These are phyloP conservation scores for Platycercus adscitus DNA, from an alignment of 2,113 vertebrate species.

Conservation along the genomic window DNA sequence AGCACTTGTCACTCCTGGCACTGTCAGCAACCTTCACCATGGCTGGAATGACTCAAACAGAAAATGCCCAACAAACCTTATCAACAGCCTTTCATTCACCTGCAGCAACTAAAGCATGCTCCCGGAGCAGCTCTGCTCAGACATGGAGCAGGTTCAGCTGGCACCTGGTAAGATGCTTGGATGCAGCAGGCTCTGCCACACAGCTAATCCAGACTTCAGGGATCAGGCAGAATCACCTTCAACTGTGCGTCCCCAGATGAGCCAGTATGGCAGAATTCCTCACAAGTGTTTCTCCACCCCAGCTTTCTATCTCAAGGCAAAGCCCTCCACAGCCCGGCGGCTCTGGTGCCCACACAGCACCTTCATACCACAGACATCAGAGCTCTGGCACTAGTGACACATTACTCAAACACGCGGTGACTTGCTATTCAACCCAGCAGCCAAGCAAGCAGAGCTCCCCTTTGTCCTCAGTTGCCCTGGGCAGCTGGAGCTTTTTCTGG, in stretches of 20 bases:
- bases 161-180: not conserved
- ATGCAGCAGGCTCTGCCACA: not conserved
- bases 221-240: not conserved
- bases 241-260: fast-evolving
- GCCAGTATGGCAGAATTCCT: not conserved
- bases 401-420: not conserved
- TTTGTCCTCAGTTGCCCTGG: slow-evolving; percentile 4
- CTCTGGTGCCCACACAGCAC: not conserved
- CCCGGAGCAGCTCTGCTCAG: not conserved
- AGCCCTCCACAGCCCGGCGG: fast-evolving
- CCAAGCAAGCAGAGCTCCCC: not conserved
- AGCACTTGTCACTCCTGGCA: not conserved
- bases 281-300: not conserved
- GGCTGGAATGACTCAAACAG: not conserved
- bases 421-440: slow-evolving; percentile 1
- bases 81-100: not conserved
- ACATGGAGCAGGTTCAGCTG: fast-evolving
- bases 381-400: not conserved
- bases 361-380: not conserved
- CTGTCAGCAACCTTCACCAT: fast-evolving
- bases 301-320: not conserved
- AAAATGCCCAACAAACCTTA: not conserved
- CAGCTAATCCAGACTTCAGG: not conserved
- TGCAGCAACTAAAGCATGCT: not conserved
- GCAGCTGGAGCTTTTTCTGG: slow-evolving; percentile 37